These are phyloP conservation scores for Venturia canescens DNA, from an alignment of 1,140 invertebrate genomes.

Conservation along the genomic window DNA sequence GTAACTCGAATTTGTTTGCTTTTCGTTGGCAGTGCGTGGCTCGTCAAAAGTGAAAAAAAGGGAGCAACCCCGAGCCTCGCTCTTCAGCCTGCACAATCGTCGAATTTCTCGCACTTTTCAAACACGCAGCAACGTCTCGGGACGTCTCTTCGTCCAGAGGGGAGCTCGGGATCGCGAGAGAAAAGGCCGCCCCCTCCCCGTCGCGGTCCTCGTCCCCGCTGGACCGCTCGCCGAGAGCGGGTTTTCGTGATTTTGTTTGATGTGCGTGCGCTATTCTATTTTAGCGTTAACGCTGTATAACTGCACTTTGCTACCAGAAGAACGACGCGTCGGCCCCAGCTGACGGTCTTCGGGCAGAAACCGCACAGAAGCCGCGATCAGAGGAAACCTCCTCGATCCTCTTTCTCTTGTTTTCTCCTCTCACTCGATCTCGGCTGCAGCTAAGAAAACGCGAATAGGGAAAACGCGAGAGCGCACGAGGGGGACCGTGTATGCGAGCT, in stretches of 20 bases:
- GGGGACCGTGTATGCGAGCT: not conserved
- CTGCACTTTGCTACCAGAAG: constrained; percentile 60
- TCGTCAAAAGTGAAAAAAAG: too few relatives aligned
- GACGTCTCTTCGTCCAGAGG: not conserved
- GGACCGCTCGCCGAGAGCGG: constrained; percentile 4
- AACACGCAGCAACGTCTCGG: too few relatives aligned
- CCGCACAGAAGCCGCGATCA: constrained; percentile 4
- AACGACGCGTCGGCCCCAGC: constrained; percentile 5
- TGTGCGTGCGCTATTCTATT: constrained; percentile 70
- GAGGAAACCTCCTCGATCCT: not conserved
- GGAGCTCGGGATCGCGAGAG: not conserved
- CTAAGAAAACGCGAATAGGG: constrained; percentile 21
- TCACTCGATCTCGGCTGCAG: not conserved
- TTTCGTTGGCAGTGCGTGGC: too few relatives aligned
- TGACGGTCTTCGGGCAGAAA: constrained; percentile 24
- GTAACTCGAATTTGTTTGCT: too few relatives aligned
- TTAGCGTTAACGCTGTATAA: constrained; percentile 66
- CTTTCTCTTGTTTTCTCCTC: constrained; percentile 2
- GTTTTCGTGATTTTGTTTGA: constrained; percentile 66
- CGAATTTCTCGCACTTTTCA: too few relatives aligned
- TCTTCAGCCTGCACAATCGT: too few relatives aligned
- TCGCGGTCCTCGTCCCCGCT: not conserved
- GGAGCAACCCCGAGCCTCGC: too few relatives aligned
- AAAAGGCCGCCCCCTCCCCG: not conserved
- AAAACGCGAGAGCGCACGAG: not conserved